phyloP scores from a whole-genome alignment of 2,888 invertebrate species.

The Hirudinaria manillensis region DNA sequence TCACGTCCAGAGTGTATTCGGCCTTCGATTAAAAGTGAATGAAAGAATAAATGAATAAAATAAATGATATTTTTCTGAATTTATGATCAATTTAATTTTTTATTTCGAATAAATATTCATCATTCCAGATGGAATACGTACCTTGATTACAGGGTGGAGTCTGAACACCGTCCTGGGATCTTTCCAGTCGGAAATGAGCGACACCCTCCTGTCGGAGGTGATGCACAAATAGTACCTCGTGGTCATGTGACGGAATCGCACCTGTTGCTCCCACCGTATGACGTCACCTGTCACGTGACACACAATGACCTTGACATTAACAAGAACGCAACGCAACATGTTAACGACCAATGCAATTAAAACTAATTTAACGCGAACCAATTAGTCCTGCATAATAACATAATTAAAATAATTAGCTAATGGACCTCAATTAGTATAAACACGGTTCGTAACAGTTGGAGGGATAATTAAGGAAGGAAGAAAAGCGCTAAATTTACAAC shows the following conservation, averaged over 20 bases:
- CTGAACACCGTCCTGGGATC: slow-evolving; percentile 53
- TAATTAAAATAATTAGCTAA: too few species aligned
- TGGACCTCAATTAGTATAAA: too few species aligned
- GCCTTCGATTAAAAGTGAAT: background rate
- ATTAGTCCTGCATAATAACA: too few species aligned
- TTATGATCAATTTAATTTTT: background rate
- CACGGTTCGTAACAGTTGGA: too few species aligned
- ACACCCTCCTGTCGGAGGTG: slow-evolving; percentile 47
- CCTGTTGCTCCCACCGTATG: slow-evolving; percentile 54
- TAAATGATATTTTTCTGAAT: background rate
- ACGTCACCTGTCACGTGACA: slow-evolving; percentile 47
- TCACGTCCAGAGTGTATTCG: slow-evolving; percentile 23
- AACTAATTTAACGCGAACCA: background rate
- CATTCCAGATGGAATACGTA: slow-evolving; percentile 38
- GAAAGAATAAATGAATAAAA: background rate
- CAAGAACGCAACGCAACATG: too few species aligned
- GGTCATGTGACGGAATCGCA: slow-evolving; percentile 53
- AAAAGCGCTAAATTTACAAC: slow-evolving; percentile 25
- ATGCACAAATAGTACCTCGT: slow-evolving; percentile 54
- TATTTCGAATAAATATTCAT: background rate
- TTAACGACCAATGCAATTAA: background rate
- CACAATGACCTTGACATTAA: background rate
- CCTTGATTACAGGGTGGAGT: slow-evolving; percentile 54
- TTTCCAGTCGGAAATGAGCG: slow-evolving; percentile 49
- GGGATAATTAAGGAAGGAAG: too few species aligned